Evolutionary conservation across 2,888 invertebrate species (phyloP), one percentile per base, ranked within the genome.

Genomic region (Chironomus tentans): DNA sequence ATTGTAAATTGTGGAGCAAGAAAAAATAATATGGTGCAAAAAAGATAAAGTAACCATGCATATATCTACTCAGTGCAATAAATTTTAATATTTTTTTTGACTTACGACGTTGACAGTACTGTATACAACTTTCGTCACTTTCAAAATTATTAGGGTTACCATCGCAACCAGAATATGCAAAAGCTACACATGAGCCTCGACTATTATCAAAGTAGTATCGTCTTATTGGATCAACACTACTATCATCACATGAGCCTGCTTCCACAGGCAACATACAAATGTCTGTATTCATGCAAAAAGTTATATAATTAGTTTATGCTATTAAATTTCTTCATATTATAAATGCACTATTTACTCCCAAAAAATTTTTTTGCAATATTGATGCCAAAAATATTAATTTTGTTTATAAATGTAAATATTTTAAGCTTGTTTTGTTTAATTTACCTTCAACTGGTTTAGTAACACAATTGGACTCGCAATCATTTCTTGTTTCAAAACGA

Each of bases 101-200:
- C 76, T 70, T 71, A 77, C 69, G 56, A 6, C 47, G 21, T 61
- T 28, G 80, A 83, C 91, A 91, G 82, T 86, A 87, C 78, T 85
- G 85, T 81, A 87, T 84, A 84, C 94, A 94, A 80, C 89, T 87
- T 80, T 89, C 88, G 84, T 88, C 89, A 76, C 90, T 88, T 82
- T 85, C 87, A 88, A 94, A 95, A 86, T 91, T 91, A 87, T 96
- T 96, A 81, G 87, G 88, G 85, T 93, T 94, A 80, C 95, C 95
- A 78, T 89, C 91, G 85, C 95, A 97, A 85, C 96, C 95, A 78
- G 89, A 88, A 86, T 92, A 96, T 81, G 90, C 88, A 85, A 97
- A 96, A 76, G 89, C 87, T 79, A 89, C 84, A 84, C 96, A 97
- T 80, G 88, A 89, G 79, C 87, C 89, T 79, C 86, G 85, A 72